Evolutionary conservation across 2,797 vertebrate species (phyloP).

Genomic region (Poeciliopsis gracilis): DNA sequence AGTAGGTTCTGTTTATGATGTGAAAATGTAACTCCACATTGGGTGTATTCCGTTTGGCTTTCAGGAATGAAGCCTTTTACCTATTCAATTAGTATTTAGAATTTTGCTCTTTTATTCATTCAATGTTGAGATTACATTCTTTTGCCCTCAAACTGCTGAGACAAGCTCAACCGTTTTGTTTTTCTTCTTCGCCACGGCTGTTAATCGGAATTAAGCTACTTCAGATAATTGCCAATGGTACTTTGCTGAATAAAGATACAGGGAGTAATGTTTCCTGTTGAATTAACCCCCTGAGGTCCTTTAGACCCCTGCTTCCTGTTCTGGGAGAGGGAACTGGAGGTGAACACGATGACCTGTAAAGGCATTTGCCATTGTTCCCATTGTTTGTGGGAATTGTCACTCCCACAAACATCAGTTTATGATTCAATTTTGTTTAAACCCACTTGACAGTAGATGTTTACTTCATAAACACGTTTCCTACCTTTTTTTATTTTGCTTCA

Average conservation of each 20-base stretch:
- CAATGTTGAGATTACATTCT: slow-evolving; percentile 7
- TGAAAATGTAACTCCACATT: slow-evolving; percentile 37
- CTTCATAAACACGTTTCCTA: neutral
- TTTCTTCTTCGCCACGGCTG: neutral
- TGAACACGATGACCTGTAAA: slow-evolving; percentile 36
- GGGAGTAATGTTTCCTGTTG: slow-evolving; percentile 57
- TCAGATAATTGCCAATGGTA: slow-evolving; percentile 24
- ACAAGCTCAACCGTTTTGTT: slow-evolving; percentile 11
- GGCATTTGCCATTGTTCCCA: slow-evolving; percentile 47
- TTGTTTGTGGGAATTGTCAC: no score
- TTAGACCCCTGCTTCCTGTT: slow-evolving; percentile 61
- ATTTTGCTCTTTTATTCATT: slow-evolving; percentile 19
- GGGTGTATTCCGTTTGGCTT: slow-evolving; percentile 16
- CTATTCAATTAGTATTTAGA: neutral
- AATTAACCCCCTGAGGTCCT: slow-evolving; percentile 28
- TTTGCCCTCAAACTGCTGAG: slow-evolving; percentile 22
- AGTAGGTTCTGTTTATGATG: slow-evolving; percentile 30
- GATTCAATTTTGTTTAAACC: slow-evolving; percentile 46
- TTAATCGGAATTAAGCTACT: slow-evolving; percentile 27
- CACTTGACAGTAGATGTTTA: slow-evolving; percentile 43
- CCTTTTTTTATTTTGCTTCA: neutral
- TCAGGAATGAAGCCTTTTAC: neutral
- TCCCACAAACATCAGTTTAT: slow-evolving; percentile 32
- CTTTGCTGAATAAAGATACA: slow-evolving; percentile 32
- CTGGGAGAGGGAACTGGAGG: slow-evolving; percentile 51